These are phyloP conservation scores for Fragum sueziense DNA, from an alignment of 2,888 invertebrate species.

Conservation along the genomic window DNA sequence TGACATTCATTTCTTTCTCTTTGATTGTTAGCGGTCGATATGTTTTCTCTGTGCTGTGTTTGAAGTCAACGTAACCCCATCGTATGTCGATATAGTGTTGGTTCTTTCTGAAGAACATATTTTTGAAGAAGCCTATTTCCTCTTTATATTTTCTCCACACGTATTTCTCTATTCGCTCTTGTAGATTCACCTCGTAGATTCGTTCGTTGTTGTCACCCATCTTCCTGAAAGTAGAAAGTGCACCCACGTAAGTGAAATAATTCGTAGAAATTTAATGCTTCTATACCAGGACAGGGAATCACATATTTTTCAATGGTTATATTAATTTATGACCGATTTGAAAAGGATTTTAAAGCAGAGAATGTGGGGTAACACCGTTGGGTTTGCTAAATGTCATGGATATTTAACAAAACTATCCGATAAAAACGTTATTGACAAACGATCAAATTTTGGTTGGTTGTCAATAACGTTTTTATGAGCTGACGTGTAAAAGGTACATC, in stretches of 20 bases:
- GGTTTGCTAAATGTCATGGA: no score
- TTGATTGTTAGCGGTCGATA: conserved; percentile 20
- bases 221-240: conserved; percentile 1
- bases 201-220: not conserved
- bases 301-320: no score
- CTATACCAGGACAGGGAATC: not conserved
- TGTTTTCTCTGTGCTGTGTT: conserved; percentile 56
- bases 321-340: no score
- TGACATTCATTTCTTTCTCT: not conserved
- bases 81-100: conserved; percentile 61
- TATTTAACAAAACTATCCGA: no score
- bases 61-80: conserved; percentile 65
- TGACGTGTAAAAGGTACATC: no score
- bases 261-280: not conserved
- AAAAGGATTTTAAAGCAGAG: no score
- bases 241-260: not conserved
- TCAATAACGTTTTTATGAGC: no score
- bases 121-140: conserved; percentile 36
- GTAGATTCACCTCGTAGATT: conserved; percentile 52
- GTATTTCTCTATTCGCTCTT: conserved; percentile 60
- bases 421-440: no score
- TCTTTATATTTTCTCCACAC: conserved; percentile 55
- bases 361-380: no score
- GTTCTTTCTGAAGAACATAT: conserved; percentile 42
- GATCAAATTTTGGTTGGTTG: no score